Percentiles rank a stretch among this genome's conserved stretches.
These are phyloP conservation scores for Graptemys geographica DNA, from an alignment of 2,797 vertebrate genomes.

Conservation along the genomic window DNA sequence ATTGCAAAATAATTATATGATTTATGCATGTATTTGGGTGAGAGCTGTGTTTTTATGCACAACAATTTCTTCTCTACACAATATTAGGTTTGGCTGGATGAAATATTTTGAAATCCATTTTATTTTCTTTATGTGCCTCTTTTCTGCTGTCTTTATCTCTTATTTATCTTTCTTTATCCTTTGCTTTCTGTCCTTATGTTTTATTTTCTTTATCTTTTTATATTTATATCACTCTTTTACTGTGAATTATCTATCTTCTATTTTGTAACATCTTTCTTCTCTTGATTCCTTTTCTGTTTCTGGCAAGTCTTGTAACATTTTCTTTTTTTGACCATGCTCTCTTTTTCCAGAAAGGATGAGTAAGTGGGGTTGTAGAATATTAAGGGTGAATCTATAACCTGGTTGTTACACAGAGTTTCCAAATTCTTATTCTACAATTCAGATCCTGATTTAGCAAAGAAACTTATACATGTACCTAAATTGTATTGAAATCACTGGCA, in stretches of 20 bases:
- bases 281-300: background rate
- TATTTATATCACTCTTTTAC: background rate
- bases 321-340: background rate
- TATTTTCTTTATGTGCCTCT: background rate
- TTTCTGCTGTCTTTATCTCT: background rate
- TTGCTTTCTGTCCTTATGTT: background rate
- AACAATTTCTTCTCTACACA: background rate
- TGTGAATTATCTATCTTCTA: background rate
- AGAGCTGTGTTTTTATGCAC: background rate
- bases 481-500: too few relatives aligned
- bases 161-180: background rate
- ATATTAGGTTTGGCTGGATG: background rate
- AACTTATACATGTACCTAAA: background rate
- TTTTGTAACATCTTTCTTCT: background rate
- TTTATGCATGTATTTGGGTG: background rate
- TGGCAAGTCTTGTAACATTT: background rate
- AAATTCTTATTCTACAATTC: background rate
- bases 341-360: background rate
- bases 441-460: background rate
- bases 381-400: background rate
- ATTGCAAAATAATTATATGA: background rate
- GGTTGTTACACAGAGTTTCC: background rate
- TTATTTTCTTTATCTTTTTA: background rate
- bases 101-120: background rate
- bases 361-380: background rate